Evolutionary conservation across 2,888 invertebrate species (phyloP).

Genomic region (Ectemnius continuus): DNA sequence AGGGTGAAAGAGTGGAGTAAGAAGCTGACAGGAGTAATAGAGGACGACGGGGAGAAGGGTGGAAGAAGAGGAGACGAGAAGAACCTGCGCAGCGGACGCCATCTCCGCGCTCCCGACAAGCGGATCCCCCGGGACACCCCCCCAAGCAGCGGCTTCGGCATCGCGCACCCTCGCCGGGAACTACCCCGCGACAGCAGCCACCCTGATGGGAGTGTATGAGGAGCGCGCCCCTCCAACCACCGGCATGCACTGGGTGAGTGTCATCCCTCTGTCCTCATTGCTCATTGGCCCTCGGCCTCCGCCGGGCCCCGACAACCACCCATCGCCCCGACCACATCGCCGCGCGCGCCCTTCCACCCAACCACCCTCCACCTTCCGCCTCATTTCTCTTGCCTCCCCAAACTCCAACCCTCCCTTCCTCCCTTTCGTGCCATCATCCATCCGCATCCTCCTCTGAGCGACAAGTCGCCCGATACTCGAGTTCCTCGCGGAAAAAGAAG

Average conservation of each 20-base stretch:
- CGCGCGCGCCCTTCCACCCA: background rate
- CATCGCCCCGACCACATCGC: constrained; percentile 8
- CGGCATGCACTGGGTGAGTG: constrained; percentile 94
- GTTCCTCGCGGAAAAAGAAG: background rate
- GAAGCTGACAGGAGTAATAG: constrained; percentile 36
- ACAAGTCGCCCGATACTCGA: background rate
- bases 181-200: constrained; percentile 77
- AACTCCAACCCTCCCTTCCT: background rate
- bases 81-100: constrained; percentile 73
- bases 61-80: constrained; percentile 41
- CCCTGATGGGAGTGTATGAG: constrained; percentile 95
- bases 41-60: constrained; percentile 46
- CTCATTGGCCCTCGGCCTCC: constrained; percentile 47
- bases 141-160: constrained; percentile 71
- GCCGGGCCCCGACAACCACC: background rate
- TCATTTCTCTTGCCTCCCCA: background rate
- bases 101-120: constrained; percentile 78
- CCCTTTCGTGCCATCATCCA: too few relatives aligned
- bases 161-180: constrained; percentile 75
- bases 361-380: background rate
- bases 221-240: constrained; percentile 87
- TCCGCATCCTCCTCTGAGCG: background rate
- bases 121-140: constrained; percentile 79
- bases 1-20: constrained; percentile 27
- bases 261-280: constrained; percentile 58